A percentile compares a stretch with the other conserved stretches of the same genome.
Evolutionary conservation across 2,113 vertebrate species (phyloP).

Genomic region (Myodes glareolus): DNA sequence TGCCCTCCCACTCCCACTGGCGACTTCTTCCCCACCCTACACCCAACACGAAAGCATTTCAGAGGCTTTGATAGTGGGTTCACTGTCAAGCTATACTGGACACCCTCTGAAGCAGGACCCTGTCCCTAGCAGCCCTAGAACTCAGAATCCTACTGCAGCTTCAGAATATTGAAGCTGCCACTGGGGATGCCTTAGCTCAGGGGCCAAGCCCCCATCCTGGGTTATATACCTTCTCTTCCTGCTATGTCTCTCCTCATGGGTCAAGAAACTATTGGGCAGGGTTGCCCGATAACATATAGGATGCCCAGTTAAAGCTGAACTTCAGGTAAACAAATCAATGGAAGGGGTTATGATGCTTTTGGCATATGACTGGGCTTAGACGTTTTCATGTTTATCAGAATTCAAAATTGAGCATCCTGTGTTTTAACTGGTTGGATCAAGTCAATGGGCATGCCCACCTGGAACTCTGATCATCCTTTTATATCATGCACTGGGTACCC

Average conservation of each 20-base stretch:
- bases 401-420: neutral
- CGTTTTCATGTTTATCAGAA: neutral
- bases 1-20: too few relatives aligned
- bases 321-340: neutral
- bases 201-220: neutral
- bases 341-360: too few relatives aligned
- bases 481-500: neutral
- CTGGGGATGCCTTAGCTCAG: neutral
- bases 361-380: neutral
- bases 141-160: neutral
- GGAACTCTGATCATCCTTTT: neutral
- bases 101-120: neutral
- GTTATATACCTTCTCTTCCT: neutral
- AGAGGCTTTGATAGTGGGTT: neutral
- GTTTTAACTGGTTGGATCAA: neutral
- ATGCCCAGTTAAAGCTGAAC: neutral
- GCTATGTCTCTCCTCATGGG: neutral
- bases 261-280: neutral
- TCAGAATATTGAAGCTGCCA: neutral
- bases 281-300: neutral
- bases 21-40: neutral
- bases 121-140: neutral
- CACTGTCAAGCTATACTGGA: neutral
- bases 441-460: neutral
- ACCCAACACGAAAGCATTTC: neutral